Conservation (phyloP, 2,888 invertebrate species). For the Andrena chrysosceles region DNA sequence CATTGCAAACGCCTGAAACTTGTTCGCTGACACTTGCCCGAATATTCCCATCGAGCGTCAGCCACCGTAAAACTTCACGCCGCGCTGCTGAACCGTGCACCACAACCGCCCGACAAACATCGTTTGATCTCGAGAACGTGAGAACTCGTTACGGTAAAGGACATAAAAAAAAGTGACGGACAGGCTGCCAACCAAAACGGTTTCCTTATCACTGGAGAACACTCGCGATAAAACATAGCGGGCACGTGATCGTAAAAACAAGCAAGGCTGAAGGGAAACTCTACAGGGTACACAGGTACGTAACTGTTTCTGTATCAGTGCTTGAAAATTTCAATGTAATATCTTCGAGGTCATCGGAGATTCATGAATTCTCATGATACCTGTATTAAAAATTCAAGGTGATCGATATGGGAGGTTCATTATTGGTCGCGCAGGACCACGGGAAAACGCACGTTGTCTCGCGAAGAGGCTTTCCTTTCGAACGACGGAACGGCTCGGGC, state of each 20-base stretch:
- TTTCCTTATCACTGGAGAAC: conserved; percentile 49
- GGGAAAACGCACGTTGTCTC: conserved; percentile 13
- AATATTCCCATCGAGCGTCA: conserved; percentile 49
- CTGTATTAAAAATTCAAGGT: neutral
- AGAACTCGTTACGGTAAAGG: conserved; percentile 14
- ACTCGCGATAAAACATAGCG: conserved; percentile 33
- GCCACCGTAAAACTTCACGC: conserved; percentile 35
- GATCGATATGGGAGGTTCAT: conserved; percentile 9
- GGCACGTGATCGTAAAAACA: conserved; percentile 24
- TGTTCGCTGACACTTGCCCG: conserved; percentile 41
- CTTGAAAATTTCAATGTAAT: neutral
- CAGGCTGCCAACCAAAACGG: conserved; percentile 14
- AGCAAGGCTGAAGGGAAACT: neutral
- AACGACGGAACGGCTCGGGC: conserved; percentile 27
- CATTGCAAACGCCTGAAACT: conserved; percentile 48
- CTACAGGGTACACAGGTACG: neutral
- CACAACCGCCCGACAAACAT: conserved; percentile 24
- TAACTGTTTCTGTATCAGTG: neutral
- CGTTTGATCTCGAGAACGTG: conserved; percentile 49
- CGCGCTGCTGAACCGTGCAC: conserved; percentile 22
- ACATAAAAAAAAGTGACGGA: conserved; percentile 24
- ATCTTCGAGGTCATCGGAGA: no score
- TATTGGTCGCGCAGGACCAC: conserved; percentile 23
- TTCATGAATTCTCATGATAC: neutral
- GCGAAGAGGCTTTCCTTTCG: conserved; percentile 4